Evolutionary conservation across 2,888 invertebrate genomes (phyloP).

Genomic region (Ochlodes sylvanus): DNA sequence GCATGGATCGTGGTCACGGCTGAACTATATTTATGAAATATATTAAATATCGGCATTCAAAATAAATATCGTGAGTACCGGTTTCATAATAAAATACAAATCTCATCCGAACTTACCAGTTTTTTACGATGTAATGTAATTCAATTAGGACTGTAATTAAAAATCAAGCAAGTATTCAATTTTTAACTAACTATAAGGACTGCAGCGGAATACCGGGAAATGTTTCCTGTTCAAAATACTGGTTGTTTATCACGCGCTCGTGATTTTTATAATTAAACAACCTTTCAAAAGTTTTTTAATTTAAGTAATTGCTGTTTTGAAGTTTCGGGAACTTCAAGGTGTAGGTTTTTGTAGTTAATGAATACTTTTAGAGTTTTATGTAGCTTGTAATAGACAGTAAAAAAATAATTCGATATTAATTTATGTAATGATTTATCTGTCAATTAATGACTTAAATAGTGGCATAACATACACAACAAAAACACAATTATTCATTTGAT

Average conservation of each 20-base stretch:
- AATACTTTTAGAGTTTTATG: not conserved
- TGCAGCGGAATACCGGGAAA: slow-evolving; percentile 10
- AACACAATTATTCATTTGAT: too few species aligned
- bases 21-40: too few species aligned
- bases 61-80: too few species aligned
- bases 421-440: too few species aligned
- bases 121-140: too few species aligned
- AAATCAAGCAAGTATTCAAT: not conserved
- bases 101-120: too few species aligned
- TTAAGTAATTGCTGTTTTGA: not conserved
- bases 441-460: too few species aligned
- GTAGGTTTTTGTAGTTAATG: not conserved
- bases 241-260: slow-evolving; percentile 16
- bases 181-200: slow-evolving; percentile 3
- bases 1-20: too few species aligned
- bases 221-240: slow-evolving; percentile 21
- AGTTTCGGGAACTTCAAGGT: not conserved
- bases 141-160: not conserved
- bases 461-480: too few species aligned
- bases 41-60: too few species aligned
- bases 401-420: too few species aligned
- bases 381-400: not conserved
- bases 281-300: slow-evolving; percentile 2
- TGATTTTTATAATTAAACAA: slow-evolving; percentile 29
- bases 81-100: too few species aligned